These are phyloP conservation scores for Delphinapterus leucas DNA, from an alignment of 2,113 vertebrate species.

Conservation along the genomic window DNA sequence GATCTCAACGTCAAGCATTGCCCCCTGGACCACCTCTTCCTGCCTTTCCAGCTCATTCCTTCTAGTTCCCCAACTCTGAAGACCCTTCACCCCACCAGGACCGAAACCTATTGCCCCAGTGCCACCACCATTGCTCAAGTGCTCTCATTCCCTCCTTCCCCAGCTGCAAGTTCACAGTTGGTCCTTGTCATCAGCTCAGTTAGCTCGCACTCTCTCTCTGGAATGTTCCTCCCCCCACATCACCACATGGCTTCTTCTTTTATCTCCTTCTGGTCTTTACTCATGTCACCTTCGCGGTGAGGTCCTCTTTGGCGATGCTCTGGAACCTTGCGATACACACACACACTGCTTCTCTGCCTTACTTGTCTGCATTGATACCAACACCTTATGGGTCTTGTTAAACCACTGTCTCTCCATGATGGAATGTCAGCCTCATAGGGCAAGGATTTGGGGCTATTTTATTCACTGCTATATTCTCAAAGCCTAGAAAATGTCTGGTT, in stretches of 20 bases:
- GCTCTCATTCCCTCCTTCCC: neutral
- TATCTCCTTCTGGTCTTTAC: neutral
- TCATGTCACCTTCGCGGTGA: rapidly evolving
- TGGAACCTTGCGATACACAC: rapidly evolving
- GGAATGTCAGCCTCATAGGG: neutral
- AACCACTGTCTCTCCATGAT: neutral
- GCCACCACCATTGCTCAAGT: neutral
- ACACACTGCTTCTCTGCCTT: neutral
- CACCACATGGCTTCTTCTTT: rapidly evolving
- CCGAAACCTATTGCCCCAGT: rapidly evolving
- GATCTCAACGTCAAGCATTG: no score
- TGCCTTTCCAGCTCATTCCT: no score
- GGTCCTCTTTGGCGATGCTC: rapidly evolving
- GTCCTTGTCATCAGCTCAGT: neutral
- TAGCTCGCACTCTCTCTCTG: neutral
- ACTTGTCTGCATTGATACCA: neutral
- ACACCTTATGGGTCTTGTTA: rapidly evolving
- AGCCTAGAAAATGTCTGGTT: no score
- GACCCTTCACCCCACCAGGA: neutral
- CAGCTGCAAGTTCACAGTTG: neutral
- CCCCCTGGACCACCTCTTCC: neutral
- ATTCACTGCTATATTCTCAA: rapidly evolving
- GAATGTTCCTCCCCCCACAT: no score
- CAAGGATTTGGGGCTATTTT: neutral
- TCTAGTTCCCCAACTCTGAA: neutral